Evolutionary conservation across 1,140 invertebrate species (phyloP), one percentile per base, ranked within the genome.

Genomic region (Spodoptera frugiperda): DNA sequence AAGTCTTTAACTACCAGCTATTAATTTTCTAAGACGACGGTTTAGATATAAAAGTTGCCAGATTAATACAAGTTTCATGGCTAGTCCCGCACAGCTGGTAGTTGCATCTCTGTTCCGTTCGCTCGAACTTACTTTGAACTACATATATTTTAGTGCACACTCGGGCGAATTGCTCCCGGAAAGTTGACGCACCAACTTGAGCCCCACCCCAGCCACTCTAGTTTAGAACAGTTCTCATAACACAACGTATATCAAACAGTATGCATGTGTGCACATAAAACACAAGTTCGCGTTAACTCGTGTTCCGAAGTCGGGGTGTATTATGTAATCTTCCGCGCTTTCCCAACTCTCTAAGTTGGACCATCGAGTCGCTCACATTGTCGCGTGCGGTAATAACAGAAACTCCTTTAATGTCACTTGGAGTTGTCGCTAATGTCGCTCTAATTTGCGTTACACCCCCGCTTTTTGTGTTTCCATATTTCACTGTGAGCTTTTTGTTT

Each of bases 101-200:
- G 70, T 48, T 21, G 39, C 55, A 39, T 77, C 80, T 74, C 30
- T 44, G 73, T 76, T 83, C 65, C 68, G 59, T 25, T 21, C 74
- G 74, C 57, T 74, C 46, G 77, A 77, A 85, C 72, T 82, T 79
- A 83, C 78, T 86, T 82, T 84, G 84, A 84, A 84, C 84, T 84
- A 84, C 83, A 84, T 86, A 84, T 84, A 84, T 86, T 84, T 82
- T 80, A 81, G 78, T 74, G 74, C 74, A 71, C 78, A 77, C 76
- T 77, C 73, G 72, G 63, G 74, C 70, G 78, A 75, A 84, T 79
- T 72, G 81, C 77, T 77, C 65, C 68, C 76, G 55, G 80, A 77
- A 78, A 84, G 78, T 84, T 80, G 78, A 80, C 70, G 78, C 74
- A 61, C 71, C 46, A 79, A 83, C 61, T 79, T 72, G 57, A 49